Evolutionary conservation across 1,140 invertebrate species (phyloP).

Genomic region (Leptinotarsa defecta): DNA sequence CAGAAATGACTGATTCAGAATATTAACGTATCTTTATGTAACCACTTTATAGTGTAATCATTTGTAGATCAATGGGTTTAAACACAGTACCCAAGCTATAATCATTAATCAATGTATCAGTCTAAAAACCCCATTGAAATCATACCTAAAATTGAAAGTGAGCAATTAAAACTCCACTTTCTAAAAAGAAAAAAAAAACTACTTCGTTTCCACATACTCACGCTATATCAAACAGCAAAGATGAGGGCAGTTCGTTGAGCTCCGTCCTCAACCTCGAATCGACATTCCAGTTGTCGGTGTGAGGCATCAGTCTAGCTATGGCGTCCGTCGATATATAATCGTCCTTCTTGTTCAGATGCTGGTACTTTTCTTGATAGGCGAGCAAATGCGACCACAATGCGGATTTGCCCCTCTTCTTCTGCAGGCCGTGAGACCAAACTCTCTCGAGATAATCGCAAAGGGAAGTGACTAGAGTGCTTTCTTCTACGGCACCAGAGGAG

Average conservation of each 20-base stretch:
- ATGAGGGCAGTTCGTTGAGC: conserved; percentile 78
- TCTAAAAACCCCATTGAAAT: too few species aligned
- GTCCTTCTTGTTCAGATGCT: conserved; percentile 77
- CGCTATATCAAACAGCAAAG: conserved; percentile 88
- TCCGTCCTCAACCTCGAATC: conserved; percentile 44
- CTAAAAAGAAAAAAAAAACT: background rate
- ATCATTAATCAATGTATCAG: too few species aligned
- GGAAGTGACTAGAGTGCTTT: conserved; percentile 96
- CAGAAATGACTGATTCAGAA: too few species aligned
- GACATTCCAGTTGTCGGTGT: conserved; percentile 57
- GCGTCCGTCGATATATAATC: conserved; percentile 83
- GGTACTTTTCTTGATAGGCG: conserved; percentile 87
- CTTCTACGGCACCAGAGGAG: conserved; percentile 78
- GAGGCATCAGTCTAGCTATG: conserved; percentile 75
- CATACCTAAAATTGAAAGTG: too few species aligned
- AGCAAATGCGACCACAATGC: conserved; percentile 92
- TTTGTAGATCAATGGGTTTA: too few species aligned
- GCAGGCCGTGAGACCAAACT: conserved; percentile 96
- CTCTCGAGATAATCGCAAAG: conserved; percentile 96
- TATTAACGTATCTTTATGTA: too few species aligned
- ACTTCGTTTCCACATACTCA: conserved; percentile 53
- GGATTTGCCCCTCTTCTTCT: conserved; percentile 94
- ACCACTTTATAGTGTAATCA: too few species aligned
- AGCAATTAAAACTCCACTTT: background rate
- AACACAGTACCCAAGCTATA: too few species aligned